A percentile compares a stretch with the other conserved stretches of the same genome.
phyloP scores from a whole-genome alignment of 2,797 vertebrate genomes.

The Siniperca scherzeri region DNA sequence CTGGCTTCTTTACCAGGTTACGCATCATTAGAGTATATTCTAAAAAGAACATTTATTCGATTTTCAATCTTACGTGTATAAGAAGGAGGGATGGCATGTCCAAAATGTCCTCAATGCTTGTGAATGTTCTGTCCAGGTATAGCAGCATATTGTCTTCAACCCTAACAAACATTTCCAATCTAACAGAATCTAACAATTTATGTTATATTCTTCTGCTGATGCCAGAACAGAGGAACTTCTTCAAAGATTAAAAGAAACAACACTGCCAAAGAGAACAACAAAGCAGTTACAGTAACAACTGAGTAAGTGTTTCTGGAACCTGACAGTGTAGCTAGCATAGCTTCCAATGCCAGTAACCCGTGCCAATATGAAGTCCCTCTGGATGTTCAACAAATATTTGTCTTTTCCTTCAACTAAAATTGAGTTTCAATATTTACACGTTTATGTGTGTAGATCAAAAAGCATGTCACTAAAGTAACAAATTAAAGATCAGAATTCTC shows the following conservation, averaged over 20 bases:
- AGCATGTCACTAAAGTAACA: not conserved
- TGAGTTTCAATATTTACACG: conserved; percentile 10
- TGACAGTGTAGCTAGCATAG: not conserved
- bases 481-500: conserved; percentile 35
- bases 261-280: conserved; percentile 21
- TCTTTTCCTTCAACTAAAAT: not conserved
- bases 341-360: not conserved
- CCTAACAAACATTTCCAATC: not conserved
- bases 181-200: not conserved
- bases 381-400: not conserved
- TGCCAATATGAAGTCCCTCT: conserved; percentile 4
- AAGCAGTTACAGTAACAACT: conserved; percentile 2
- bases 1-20: not conserved
- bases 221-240: conserved; percentile 9
- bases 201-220: not conserved
- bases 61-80: not conserved
- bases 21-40: not conserved
- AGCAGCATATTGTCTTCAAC: not conserved
- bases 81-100: not conserved
- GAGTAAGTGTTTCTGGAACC: conserved; percentile 11
- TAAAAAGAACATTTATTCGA: not conserved
- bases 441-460: not conserved
- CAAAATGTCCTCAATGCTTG: not conserved
- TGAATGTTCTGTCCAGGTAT: not conserved
- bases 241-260: conserved; percentile 12